These are phyloP conservation scores for Panagrolaimus sp. DNA, from an alignment of 1,140 invertebrate genomes.

Conservation along the genomic window DNA sequence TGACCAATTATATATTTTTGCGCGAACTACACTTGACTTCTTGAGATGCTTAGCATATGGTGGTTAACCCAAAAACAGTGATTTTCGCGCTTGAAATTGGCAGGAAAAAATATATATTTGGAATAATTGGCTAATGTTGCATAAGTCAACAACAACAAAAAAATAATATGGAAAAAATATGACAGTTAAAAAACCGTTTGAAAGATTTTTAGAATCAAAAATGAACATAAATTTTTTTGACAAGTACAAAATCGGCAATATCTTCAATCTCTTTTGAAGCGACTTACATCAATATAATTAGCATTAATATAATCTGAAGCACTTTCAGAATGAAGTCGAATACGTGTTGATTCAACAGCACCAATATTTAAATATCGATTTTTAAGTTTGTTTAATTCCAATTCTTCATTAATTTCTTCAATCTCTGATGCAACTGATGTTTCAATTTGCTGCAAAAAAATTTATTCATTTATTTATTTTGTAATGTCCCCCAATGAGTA, in stretches of 20 bases:
- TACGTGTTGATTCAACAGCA: constrained; percentile 47
- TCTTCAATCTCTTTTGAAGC: too few relatives aligned
- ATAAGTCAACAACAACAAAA: too few relatives aligned
- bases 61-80: neutral
- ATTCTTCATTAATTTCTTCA: constrained; percentile 18
- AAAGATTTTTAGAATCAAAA: too few relatives aligned
- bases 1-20: too few relatives aligned
- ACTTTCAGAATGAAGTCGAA: constrained; percentile 30
- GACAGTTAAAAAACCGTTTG: too few relatives aligned
- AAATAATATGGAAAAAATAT: too few relatives aligned
- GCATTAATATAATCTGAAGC: constrained; percentile 53
- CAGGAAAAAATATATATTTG: too few relatives aligned
- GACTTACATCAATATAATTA: constrained; percentile 56
- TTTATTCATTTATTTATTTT: constrained; percentile 5
- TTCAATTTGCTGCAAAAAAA: constrained; percentile 30
- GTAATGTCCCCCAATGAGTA: neutral
- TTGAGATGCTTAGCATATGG: neutral
- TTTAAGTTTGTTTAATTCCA: constrained; percentile 30
- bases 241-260: too few relatives aligned
- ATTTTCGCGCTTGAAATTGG: constrained; percentile 5
- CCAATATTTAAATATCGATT: constrained; percentile 51
- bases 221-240: too few relatives aligned
- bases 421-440: constrained; percentile 5
- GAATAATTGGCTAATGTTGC: too few relatives aligned
- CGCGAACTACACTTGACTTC: neutral